These are phyloP conservation scores for Thereva unica DNA, from an alignment of 2,888 invertebrate genomes.

Conservation along the genomic window DNA sequence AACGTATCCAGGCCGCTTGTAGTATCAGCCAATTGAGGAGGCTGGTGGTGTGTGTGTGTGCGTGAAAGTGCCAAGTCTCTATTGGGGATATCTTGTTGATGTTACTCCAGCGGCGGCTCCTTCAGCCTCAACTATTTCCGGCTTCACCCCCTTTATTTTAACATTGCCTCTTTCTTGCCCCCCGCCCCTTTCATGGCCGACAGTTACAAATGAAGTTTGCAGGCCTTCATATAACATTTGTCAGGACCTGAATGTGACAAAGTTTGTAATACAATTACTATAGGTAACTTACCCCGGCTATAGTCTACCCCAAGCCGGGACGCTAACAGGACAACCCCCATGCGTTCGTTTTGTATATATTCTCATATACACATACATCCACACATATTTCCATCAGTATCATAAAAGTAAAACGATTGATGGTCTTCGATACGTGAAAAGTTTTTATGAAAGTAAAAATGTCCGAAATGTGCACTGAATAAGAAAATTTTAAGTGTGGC, in stretches of 20 bases:
- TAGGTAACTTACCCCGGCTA: constrained; percentile 17
- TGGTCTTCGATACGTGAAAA: constrained; percentile 38
- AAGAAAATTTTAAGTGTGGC: background rate
- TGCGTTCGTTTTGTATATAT: too few relatives aligned
- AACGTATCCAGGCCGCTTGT: constrained; percentile 2
- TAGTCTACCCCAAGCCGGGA: background rate
- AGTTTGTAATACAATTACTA: constrained; percentile 41
- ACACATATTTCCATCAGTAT: too few relatives aligned
- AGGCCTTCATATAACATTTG: constrained; percentile 40
- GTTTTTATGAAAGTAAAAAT: constrained; percentile 18
- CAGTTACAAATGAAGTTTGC: constrained; percentile 42
- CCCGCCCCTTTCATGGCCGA: constrained; percentile 30
- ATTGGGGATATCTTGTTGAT: constrained; percentile 4
- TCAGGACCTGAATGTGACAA: constrained; percentile 40
- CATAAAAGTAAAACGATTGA: constrained; percentile 36
- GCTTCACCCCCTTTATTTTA: too few relatives aligned
- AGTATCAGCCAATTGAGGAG: constrained; percentile 8
- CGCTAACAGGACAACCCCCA: too few relatives aligned
- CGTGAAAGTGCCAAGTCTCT: constrained; percentile 11
- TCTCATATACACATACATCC: too few relatives aligned
- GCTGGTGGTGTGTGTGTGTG: background rate
- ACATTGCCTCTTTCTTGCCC: background rate
- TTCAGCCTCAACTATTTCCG: too few relatives aligned
- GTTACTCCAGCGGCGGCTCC: background rate
- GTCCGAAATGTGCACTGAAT: constrained; percentile 25